These are phyloP conservation scores for Periphyllus acericola DNA, from an alignment of 2,888 invertebrate species.

Conservation along the genomic window DNA sequence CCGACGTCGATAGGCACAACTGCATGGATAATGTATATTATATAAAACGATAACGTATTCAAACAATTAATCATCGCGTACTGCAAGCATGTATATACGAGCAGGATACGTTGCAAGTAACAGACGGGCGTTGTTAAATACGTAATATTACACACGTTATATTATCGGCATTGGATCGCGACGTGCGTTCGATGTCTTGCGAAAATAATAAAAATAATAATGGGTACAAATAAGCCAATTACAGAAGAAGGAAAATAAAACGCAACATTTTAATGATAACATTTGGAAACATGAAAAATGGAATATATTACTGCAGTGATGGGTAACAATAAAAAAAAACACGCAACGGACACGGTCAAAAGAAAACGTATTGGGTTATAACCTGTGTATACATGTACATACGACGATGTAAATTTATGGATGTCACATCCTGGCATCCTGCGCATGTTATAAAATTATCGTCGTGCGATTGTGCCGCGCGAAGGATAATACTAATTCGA, in stretches of 20 bases:
- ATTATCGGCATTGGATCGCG: neutral
- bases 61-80: neutral
- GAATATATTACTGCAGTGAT: neutral
- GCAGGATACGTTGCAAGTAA: neutral
- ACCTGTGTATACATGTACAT: neutral
- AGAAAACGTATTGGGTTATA: neutral
- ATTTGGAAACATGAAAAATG: conserved; percentile 8
- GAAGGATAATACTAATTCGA: neutral
- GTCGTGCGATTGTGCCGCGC: neutral
- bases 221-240: neutral
- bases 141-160: neutral
- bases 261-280: neutral
- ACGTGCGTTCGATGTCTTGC: neutral
- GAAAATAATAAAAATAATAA: neutral
- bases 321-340: neutral
- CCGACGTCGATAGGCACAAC: neutral
- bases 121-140: neutral
- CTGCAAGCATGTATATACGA: neutral
- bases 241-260: neutral
- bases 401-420: neutral
- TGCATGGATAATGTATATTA: neutral
- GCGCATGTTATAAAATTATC: neutral
- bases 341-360: conserved; percentile 24
- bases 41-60: neutral
- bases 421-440: neutral